These are phyloP conservation scores for Chionoecetes opilio DNA, from an alignment of 1,140 invertebrate species.

Conservation along the genomic window DNA sequence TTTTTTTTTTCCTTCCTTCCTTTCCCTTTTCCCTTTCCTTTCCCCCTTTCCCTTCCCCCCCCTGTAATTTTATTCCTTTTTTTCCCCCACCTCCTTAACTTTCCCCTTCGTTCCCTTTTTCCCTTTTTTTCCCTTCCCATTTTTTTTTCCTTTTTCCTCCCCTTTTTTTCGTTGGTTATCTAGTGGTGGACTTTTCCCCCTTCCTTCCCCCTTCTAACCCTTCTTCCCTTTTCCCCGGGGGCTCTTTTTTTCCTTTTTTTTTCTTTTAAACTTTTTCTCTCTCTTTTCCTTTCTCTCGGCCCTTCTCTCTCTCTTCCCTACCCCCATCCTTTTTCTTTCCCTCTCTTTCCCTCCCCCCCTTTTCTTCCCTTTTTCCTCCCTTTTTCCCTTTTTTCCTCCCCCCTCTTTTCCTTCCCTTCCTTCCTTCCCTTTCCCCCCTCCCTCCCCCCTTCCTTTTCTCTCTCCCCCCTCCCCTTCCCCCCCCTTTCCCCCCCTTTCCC, in stretches of 20 bases:
- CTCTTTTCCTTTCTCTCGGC: too few relatives aligned
- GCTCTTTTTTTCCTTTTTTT: too few relatives aligned
- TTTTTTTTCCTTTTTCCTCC: neutral
- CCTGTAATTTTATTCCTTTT: too few relatives aligned
- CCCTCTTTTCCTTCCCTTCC: neutral
- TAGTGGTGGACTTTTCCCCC: neutral
- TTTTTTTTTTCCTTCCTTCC: neutral
- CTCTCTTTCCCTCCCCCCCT: neutral
- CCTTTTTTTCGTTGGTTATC: too few relatives aligned
- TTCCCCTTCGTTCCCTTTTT: neutral
- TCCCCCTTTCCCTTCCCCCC: neutral
- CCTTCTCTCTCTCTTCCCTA: too few relatives aligned
- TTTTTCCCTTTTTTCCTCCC: too few relatives aligned
- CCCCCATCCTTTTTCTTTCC: too few relatives aligned
- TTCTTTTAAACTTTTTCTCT: too few relatives aligned
- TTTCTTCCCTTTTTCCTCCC: neutral
- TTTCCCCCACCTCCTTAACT: too few relatives aligned
- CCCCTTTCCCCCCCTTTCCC: neutral
- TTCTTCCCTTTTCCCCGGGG: too few relatives aligned
- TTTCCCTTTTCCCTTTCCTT: neutral
- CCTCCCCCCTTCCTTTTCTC: neutral
- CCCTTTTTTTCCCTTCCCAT: neutral
- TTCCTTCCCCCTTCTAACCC: too few relatives aligned
- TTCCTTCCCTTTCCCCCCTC: neutral
- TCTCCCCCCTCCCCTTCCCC: neutral